A percentile compares a stretch with the other conserved stretches of the same genome.
These are phyloP conservation scores for Ahaetulla prasina DNA, from an alignment of 2,113 vertebrate genomes.

Conservation along the genomic window DNA sequence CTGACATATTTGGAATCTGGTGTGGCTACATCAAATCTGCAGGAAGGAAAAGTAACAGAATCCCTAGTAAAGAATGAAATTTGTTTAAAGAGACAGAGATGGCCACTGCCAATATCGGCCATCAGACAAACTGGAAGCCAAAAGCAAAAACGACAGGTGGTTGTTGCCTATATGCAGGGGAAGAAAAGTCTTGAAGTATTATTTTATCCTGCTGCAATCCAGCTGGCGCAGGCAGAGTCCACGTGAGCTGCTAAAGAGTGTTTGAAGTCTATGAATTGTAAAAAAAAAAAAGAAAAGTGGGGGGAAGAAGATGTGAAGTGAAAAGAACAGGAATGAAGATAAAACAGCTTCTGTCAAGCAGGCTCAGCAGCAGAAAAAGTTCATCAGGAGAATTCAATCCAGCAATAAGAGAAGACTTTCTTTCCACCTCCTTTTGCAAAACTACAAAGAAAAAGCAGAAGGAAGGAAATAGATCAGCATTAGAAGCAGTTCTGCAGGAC, in stretches of 20 bases:
- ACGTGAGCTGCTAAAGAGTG: neutral
- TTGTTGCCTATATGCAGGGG: neutral
- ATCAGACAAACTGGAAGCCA: slow-evolving; percentile 18
- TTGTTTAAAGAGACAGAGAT: neutral
- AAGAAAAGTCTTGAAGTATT: rapidly evolving
- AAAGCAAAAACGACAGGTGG: neutral
- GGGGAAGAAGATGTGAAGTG: neutral
- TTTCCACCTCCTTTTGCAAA: slow-evolving; percentile 46
- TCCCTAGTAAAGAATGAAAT: slow-evolving; percentile 23
- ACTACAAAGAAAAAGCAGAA: slow-evolving; percentile 45
- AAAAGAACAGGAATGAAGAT: slow-evolving; percentile 18
- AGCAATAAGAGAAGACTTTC: slow-evolving; percentile 45
- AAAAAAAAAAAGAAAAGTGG: neutral
- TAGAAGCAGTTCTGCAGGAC: slow-evolving; percentile 47
- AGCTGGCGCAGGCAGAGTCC: neutral
- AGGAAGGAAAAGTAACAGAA: neutral
- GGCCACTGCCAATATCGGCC: slow-evolving; percentile 25
- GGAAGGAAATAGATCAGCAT: slow-evolving; percentile 42
- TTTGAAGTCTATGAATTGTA: neutral
- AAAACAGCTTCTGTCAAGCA: neutral
- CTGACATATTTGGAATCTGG: neutral
- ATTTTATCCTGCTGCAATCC: neutral
- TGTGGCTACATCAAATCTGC: neutral
- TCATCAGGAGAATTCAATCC: neutral
- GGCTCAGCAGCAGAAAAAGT: neutral